Conservation (phyloP, 1,140 invertebrate species). For the Listronotus oregonensis region DNA sequence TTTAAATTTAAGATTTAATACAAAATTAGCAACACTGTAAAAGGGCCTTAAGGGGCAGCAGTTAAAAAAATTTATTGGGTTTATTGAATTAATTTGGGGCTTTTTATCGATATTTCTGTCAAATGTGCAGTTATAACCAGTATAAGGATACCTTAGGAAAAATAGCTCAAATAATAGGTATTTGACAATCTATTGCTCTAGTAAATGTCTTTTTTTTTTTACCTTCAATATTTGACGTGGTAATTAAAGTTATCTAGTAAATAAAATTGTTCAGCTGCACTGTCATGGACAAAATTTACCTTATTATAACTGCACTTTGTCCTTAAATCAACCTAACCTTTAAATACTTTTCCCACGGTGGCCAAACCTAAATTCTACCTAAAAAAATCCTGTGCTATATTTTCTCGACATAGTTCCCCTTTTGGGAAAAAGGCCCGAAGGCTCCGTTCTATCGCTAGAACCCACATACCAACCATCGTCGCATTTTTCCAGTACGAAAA, state of each 20-base stretch:
- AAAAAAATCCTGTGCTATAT: slow-evolving; percentile 54
- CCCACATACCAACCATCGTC: slow-evolving; percentile 99
- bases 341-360: not conserved
- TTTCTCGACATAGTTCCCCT: slow-evolving; percentile 93
- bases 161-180: too few species aligned
- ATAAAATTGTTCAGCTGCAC: too few species aligned
- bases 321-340: too few species aligned
- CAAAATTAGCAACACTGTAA: not conserved
- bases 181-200: too few species aligned
- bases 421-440: slow-evolving; percentile 98
- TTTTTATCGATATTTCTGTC: not conserved
- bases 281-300: too few species aligned
- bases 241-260: too few species aligned
- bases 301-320: not conserved
- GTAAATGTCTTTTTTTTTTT: too few species aligned
- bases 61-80: too few species aligned
- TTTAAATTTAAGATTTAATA: not conserved
- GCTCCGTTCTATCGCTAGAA: slow-evolving; percentile 88
- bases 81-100: too few species aligned
- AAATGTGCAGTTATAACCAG: too few species aligned
- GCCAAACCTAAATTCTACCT: slow-evolving; percentile 25
- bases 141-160: too few species aligned
- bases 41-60: not conserved
- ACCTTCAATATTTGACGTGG: too few species aligned
- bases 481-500: slow-evolving; percentile 97